Conservation (phyloP, 1,140 invertebrate genomes). For the Drosophila subobscura region DNA sequence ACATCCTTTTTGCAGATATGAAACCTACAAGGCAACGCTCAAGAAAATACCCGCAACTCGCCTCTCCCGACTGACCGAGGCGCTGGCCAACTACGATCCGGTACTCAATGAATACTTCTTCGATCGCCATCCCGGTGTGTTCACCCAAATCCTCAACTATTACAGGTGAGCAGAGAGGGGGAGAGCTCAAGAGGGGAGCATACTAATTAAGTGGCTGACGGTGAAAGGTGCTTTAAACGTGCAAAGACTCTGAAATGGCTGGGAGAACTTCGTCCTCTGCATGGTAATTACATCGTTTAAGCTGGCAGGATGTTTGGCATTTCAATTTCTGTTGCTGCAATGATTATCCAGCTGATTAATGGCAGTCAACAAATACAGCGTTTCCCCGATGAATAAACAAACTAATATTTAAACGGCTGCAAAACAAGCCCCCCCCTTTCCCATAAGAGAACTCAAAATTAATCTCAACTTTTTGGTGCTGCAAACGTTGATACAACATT, state of each 20-base stretch:
- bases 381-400: constrained; percentile 32
- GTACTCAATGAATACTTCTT: constrained; percentile 99
- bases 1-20: constrained; percentile 87
- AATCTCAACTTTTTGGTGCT: constrained; percentile 57
- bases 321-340: constrained; percentile 20
- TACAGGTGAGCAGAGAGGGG: constrained; percentile 87
- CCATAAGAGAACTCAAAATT: constrained; percentile 28
- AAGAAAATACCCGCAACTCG: constrained; percentile 98
- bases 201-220: constrained; percentile 26
- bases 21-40: constrained; percentile 96
- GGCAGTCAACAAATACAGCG: constrained; percentile 18
- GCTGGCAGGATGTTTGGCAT: constrained; percentile 6
- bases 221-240: constrained; percentile 28
- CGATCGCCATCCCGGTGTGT: constrained; percentile 98
- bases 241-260: constrained; percentile 22
- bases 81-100: constrained; percentile 97
- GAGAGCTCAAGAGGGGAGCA: background rate
- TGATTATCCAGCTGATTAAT: constrained; percentile 26
- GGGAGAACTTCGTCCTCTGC: background rate
- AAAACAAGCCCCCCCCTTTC: constrained; percentile 16
- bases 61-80: constrained; percentile 94
- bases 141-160: constrained; percentile 96
- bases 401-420: constrained; percentile 62
- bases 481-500: constrained; percentile 57
- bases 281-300: constrained; percentile 40